Base-by-base conservation (phyloP, 2,113 vertebrate species). In the Speoplatyrhinus poulsoni region DNA sequence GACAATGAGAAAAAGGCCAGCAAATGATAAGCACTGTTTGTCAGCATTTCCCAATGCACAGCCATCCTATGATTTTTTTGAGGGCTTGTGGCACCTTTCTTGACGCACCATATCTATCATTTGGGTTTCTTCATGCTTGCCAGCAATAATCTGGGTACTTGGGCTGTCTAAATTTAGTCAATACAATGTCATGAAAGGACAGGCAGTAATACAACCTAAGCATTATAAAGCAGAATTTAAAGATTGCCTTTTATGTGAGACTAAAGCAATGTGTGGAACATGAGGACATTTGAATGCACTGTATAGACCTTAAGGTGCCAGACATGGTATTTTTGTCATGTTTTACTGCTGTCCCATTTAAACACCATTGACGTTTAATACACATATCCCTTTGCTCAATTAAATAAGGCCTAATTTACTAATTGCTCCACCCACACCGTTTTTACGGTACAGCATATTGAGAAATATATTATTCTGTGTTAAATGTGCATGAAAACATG, bases 21-120 rank as follows among this genome's bases (percentile, higher is more conserved):
- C 64, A 66, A 74, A 80, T 69, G 81, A 85, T 82, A 87, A 85
- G 82, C 65, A 76, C 81, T 74, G 65, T 84, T 85, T 91, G 83
- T 86, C 88, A 89, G 74, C 70, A 79, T 83, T 85, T 87, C 85
- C 88, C 84, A 67, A 70, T 82, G 83, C 88, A 74, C 77, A 71
- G 68, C 73, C 75, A 67, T 75, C 73, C 81, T 67, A 73, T 86
- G 85, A 78, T 80, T 87, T 89, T 75, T 85, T 79, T 53, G 79
- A 83, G 75, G 52, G 55, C 79, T 75, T 82, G 69, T 89, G 88
- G 87, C 90, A 90, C 72, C 66, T 69, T 84, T 73, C 48, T 70
- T 69, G 68, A 56, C 73, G 76, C 68, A 55, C 53, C 67, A 72
- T 86, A 91, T 90, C 84, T 80, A 87, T 91, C 88, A 90, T 65